These are phyloP conservation scores for Coracias cyanogaster DNA, from an alignment of 2,797 vertebrate species.

Conservation along the genomic window DNA sequence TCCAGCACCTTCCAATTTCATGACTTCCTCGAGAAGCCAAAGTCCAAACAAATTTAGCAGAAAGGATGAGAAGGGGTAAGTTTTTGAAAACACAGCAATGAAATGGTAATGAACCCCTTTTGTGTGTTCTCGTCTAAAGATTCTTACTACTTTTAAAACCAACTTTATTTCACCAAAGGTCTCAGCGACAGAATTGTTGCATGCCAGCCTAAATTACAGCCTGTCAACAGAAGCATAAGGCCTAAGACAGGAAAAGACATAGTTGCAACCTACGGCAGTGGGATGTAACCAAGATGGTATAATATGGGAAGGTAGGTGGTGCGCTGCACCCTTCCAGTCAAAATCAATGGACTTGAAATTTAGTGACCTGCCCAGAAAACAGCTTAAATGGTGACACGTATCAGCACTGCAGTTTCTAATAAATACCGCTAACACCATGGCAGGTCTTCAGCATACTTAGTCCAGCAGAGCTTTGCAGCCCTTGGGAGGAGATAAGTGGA, in stretches of 20 bases:
- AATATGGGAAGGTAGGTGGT: background rate
- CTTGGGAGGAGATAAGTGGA: background rate
- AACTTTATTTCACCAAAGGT: background rate
- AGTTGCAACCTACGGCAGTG: background rate
- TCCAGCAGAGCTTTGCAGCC: background rate
- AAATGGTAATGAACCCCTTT: background rate
- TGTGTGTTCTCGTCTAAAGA: background rate
- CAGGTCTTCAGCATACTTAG: background rate
- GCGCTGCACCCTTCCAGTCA: background rate
- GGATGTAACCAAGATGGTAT: background rate
- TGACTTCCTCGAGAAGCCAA: background rate
- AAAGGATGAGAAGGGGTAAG: background rate
- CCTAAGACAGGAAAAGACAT: background rate
- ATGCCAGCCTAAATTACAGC: slow-evolving; percentile 28
- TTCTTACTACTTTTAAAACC: background rate
- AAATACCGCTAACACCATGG: background rate
- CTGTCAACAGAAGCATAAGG: slow-evolving; percentile 13
- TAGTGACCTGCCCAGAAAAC: background rate
- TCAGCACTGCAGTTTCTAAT: background rate
- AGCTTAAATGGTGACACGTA: background rate
- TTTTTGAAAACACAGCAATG: background rate
- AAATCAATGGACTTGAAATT: background rate
- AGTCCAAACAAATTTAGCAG: background rate
- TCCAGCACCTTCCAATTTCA: background rate
- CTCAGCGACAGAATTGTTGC: background rate